Evolutionary conservation across 2,888 invertebrate genomes (phyloP), one percentile per base, ranked within the genome.

Genomic region (Agriotes lineatus): DNA sequence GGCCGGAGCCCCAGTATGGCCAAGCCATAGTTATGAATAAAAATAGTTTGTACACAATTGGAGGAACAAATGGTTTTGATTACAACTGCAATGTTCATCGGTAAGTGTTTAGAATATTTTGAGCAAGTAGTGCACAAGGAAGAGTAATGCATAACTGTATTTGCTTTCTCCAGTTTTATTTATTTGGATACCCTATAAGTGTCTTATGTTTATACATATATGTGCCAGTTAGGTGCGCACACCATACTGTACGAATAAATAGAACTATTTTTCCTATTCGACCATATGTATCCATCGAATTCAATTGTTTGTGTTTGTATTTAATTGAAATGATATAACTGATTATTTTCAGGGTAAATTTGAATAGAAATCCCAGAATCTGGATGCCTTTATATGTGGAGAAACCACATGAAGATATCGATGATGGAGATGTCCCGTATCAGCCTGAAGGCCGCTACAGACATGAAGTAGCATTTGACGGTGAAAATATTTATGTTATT

Each of bases 81-180:
- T 97, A 96, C 82, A 94, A 93, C 74, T 93, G 94, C 86, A 96
- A 96, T 86, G 91, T 97, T 76, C 94, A 95, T 85, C 90, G 93
- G 89, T 89, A 6, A 16, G 7, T 35, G 5, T n/a, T 35, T 35
- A 44, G 10, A 44, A 14, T 44, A 14, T 18, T 94, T 10, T 39
- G 2, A 9, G 10, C 16, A 14, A 42, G 9, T n/a, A n/a, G n/a
- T n/a, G n/a, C n/a, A n/a, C n/a, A n/a, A n/a, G n/a, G n/a, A n/a
- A n/a, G n/a, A n/a, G n/a, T n/a, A n/a, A n/a, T n/a, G n/a, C n/a
- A n/a, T n/a, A n/a, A n/a, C n/a, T n/a, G n/a, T n/a, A n/a, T n/a
- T n/a, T n/a, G n/a, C n/a, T n/a, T n/a, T n/a, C n/a, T n/a, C n/a
- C n/a, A n/a, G 39, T 39, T 39, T 6, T 37, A 4, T 30, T 9